These are phyloP conservation scores for Pangasius krempfi DNA, from an alignment of 2,797 vertebrate species.

Conservation along the genomic window DNA sequence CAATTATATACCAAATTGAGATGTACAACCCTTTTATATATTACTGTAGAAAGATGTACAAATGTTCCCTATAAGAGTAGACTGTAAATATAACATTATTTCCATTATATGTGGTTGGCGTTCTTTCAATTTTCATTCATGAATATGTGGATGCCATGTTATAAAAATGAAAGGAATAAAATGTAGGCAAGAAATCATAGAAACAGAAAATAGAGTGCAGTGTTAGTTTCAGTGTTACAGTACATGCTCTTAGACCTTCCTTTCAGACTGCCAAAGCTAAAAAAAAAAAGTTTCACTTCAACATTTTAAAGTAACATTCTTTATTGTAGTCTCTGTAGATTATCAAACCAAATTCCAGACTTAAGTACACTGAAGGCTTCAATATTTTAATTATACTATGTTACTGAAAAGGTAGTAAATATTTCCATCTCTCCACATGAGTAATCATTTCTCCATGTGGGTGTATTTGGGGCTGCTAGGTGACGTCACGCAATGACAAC, in stretches of 20 bases:
- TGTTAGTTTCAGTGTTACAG: background rate
- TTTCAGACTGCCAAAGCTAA: background rate
- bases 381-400: background rate
- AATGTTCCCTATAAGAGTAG: background rate
- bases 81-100: background rate
- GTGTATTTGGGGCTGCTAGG: background rate
- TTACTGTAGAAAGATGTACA: background rate
- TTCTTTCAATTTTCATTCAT: background rate
- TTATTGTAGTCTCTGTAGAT: background rate
- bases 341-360: background rate
- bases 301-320: background rate
- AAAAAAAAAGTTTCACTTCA: slow-evolving; percentile 23
- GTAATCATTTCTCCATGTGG: background rate
- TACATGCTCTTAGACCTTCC: background rate
- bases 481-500: background rate
- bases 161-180: background rate
- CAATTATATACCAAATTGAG: background rate
- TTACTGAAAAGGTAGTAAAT: background rate
- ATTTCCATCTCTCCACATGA: slow-evolving; percentile 15
- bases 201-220: no score
- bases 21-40: background rate
- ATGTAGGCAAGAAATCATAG: background rate
- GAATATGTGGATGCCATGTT: background rate
- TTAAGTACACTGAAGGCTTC: background rate
- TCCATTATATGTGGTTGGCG: background rate